These are phyloP conservation scores for Poliocrania exsul DNA, from an alignment of 2,797 vertebrate genomes.

Conservation along the genomic window DNA sequence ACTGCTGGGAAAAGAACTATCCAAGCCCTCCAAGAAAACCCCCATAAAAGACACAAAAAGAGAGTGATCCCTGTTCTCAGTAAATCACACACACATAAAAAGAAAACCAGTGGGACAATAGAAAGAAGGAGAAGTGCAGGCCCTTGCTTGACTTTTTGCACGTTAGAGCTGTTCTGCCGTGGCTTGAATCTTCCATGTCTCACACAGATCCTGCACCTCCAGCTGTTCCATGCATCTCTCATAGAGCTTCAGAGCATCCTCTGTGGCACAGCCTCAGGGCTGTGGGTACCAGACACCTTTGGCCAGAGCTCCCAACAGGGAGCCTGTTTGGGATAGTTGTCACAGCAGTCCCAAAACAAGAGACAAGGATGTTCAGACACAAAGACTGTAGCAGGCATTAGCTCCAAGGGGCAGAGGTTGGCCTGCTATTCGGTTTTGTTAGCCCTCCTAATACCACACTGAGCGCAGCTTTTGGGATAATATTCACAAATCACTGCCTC, in stretches of 20 bases:
- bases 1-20: neutral
- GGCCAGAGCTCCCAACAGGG: rapidly evolving
- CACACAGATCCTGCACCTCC: neutral
- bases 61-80: neutral
- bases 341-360: neutral
- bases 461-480: neutral
- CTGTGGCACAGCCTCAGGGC: neutral
- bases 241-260: neutral
- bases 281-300: neutral
- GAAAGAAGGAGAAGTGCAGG: rapidly evolving
- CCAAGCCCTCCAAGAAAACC: neutral
- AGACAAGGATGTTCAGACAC: neutral
- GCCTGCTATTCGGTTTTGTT: neutral
- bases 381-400: neutral
- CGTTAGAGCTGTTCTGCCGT: neutral
- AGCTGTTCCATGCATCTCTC: neutral
- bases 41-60: neutral
- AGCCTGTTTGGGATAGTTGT: rapidly evolving
- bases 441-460: neutral
- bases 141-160: neutral
- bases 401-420: neutral
- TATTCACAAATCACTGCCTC: neutral
- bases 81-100: rapidly evolving
- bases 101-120: neutral
- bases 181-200: neutral